Evolutionary conservation across 2,113 vertebrate genomes (phyloP).

Genomic region (Anhinga rufa): DNA sequence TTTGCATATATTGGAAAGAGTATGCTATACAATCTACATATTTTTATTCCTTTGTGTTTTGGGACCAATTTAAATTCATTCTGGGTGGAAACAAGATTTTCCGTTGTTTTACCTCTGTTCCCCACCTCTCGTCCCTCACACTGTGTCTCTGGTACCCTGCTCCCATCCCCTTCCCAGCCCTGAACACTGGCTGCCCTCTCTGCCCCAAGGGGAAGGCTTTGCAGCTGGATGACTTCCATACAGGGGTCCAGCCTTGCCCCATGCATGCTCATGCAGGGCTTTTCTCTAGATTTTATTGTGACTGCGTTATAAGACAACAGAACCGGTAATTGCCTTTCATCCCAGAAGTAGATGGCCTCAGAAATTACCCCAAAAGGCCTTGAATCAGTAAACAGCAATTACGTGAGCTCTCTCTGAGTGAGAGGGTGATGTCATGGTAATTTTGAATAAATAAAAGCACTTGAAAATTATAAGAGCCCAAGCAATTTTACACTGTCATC

Average conservation of each 20-base stretch:
- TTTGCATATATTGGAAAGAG: background rate
- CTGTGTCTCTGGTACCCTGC: accelerated
- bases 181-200: background rate
- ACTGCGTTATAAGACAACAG: background rate
- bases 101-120: background rate
- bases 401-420: background rate
- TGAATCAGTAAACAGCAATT: conserved; percentile 48
- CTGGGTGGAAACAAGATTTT: background rate
- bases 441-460: conserved; percentile 38
- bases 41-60: background rate
- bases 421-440: conserved; percentile 28
- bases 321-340: background rate
- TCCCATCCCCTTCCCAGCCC: background rate
- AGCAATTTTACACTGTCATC: conserved; percentile 21
- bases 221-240: background rate
- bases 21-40: background rate
- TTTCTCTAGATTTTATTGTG: background rate
- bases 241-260: background rate
- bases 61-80: background rate
- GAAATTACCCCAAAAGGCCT: conserved; percentile 19
- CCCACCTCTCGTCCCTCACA: background rate
- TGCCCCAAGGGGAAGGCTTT: background rate
- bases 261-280: accelerated
- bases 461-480: background rate
- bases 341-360: background rate